Evolutionary conservation across 2,888 invertebrate genomes (phyloP).

Genomic region (Andrena praecox): DNA sequence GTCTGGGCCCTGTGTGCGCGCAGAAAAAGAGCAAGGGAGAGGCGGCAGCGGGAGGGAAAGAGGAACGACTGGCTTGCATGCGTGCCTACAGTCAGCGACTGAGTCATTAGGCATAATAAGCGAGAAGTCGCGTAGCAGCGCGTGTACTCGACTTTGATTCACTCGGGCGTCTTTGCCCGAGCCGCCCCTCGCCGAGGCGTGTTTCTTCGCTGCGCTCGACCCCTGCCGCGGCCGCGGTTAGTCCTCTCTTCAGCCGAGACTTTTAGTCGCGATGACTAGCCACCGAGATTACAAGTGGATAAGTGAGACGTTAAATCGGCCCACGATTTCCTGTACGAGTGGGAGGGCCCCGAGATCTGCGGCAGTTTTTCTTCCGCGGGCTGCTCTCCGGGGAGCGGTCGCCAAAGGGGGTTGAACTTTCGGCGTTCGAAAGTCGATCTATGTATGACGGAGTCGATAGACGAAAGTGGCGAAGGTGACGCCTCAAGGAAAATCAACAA

Average conservation of each 20-base stretch:
- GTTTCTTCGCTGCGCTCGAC: conserved; percentile 29
- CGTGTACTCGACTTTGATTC: conserved; percentile 67
- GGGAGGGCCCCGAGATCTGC: not conserved
- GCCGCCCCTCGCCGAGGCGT: conserved; percentile 15
- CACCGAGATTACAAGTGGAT: conserved; percentile 69
- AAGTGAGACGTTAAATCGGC: conserved; percentile 72
- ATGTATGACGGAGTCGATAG: too few relatives aligned
- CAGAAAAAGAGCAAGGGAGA: conserved; percentile 29
- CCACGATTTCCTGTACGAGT: conserved; percentile 64
- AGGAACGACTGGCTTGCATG: conserved; percentile 35
- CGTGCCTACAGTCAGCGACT: conserved; percentile 50
- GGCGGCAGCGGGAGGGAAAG: conserved; percentile 38
- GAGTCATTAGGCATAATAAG: conserved; percentile 73
- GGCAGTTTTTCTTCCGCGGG: not conserved
- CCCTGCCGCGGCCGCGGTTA: conserved; percentile 30
- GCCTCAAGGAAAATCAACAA: too few relatives aligned
- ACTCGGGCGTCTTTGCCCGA: conserved; percentile 57
- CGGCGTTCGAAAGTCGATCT: too few relatives aligned
- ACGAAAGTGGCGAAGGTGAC: too few relatives aligned
- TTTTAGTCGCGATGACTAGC: conserved; percentile 65
- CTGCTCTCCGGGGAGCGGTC: not conserved
- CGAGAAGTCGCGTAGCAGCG: conserved; percentile 62
- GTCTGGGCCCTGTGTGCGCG: conserved; percentile 67
- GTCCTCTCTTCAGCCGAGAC: conserved; percentile 46
- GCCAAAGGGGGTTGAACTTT: not conserved